These are phyloP conservation scores for Agonopterix subpropinquella DNA, from an alignment of 2,888 invertebrate species.

Conservation along the genomic window DNA sequence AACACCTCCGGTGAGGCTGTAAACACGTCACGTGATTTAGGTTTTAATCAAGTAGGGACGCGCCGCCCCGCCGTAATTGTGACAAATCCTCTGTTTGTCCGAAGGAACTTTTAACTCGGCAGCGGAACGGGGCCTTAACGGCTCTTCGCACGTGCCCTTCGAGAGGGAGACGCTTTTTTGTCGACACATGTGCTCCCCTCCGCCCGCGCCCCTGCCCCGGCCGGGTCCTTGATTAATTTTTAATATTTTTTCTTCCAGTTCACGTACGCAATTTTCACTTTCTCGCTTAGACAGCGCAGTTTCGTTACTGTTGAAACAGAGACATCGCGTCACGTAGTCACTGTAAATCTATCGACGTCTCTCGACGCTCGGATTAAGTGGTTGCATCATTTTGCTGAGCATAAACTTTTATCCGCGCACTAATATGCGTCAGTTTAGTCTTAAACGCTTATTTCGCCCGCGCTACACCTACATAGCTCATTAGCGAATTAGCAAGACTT, in stretches of 20 bases:
- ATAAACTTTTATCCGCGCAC: conserved; percentile 41
- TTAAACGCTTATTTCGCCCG: conserved; percentile 65
- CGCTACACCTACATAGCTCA: conserved; percentile 73
- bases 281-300: conserved; percentile 48
- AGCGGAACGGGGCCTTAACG: conserved; percentile 61
- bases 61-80: conserved; percentile 71
- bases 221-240: conserved; percentile 68
- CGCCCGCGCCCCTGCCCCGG: conserved; percentile 27
- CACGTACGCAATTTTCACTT: conserved; percentile 76
- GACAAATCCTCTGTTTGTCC: conserved; percentile 77
- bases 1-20: conserved; percentile 73
- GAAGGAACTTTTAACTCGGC: conserved; percentile 72
- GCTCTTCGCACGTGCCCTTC: conserved; percentile 66
- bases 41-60: conserved; percentile 76
- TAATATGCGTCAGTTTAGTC: conserved; percentile 51
- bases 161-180: conserved; percentile 66
- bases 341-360: conserved; percentile 38
- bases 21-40: conserved; percentile 77
- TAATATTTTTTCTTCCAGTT: conserved; percentile 74
- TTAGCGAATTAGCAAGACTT: conserved; percentile 70
- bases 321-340: conserved; percentile 28
- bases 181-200: conserved; percentile 69
- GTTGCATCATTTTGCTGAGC: conserved; percentile 33
- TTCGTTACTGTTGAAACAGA: conserved; percentile 21
- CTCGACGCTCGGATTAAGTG: conserved; percentile 22